Conservation (phyloP, 2,797 vertebrate species). For the Eulemur albifrons region DNA sequence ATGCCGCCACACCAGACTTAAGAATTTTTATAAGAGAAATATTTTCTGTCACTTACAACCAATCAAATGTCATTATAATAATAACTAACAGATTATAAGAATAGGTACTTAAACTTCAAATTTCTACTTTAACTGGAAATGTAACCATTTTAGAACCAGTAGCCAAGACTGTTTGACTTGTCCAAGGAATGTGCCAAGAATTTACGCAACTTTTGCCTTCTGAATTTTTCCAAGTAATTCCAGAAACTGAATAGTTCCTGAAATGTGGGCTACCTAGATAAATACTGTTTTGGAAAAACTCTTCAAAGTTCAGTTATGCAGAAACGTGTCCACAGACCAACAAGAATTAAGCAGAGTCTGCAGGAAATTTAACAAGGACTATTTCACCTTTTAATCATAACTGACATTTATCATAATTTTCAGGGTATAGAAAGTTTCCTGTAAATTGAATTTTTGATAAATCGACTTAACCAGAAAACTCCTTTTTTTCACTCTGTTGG, state of each 20-base stretch:
- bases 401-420: slow-evolving; percentile 25
- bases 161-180: slow-evolving; percentile 1
- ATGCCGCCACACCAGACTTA: no score
- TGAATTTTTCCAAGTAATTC: slow-evolving; percentile 49
- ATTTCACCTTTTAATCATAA: background rate
- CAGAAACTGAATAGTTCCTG: slow-evolving; percentile 45
- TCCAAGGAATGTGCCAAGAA: slow-evolving; percentile 46
- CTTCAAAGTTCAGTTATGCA: background rate
- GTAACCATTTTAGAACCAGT: slow-evolving; percentile 16
- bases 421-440: background rate
- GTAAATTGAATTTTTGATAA: background rate
- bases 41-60: slow-evolving; percentile 31
- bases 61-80: slow-evolving; percentile 27
- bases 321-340: background rate
- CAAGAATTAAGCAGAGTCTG: slow-evolving; percentile 25
- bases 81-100: slow-evolving; percentile 12
- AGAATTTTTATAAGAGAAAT: background rate
- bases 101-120: slow-evolving; percentile 4
- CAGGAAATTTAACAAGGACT: background rate
- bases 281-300: slow-evolving; percentile 48
- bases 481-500: background rate
- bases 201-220: slow-evolving; percentile 5
- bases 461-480: slow-evolving; percentile 26
- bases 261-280: slow-evolving; percentile 28
- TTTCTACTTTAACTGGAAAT: slow-evolving; percentile 56